phyloP scores from a whole-genome alignment of 2,888 invertebrate species.

The Uloborus plumipes region DNA sequence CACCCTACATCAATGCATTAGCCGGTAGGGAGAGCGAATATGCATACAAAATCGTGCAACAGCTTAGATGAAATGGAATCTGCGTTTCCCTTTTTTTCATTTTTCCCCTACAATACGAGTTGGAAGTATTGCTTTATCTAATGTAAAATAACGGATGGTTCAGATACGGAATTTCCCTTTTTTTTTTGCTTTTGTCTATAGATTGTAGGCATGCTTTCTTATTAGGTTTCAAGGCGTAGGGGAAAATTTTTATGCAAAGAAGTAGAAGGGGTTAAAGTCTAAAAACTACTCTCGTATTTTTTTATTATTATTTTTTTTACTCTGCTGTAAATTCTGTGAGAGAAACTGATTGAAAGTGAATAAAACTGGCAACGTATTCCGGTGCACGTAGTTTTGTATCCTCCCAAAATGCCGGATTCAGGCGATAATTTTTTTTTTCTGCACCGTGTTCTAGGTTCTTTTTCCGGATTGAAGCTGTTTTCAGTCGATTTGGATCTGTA shows the following conservation, averaged over 20 bases:
- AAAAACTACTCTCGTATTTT: constrained; percentile 43
- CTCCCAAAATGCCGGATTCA: constrained; percentile 40
- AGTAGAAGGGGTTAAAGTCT: constrained; percentile 57
- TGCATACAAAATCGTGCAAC: constrained; percentile 62
- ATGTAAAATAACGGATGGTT: constrained; percentile 59
- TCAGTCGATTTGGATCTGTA: neutral
- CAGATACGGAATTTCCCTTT: constrained; percentile 7
- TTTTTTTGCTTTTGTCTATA: constrained; percentile 31
- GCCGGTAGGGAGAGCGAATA: constrained; percentile 35
- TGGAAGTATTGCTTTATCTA: constrained; percentile 58
- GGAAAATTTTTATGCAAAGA: constrained; percentile 61
- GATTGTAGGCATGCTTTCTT: constrained; percentile 46
- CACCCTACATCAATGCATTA: constrained; percentile 45
- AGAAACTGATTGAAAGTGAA: constrained; percentile 51
- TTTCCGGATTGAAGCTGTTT: neutral
- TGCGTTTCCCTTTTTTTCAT: constrained; percentile 10
- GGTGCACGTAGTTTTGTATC: constrained; percentile 46
- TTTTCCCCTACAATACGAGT: constrained; percentile 26
- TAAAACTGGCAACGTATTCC: constrained; percentile 51
- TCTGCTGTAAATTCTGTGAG: neutral
- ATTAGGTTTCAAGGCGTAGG: constrained; percentile 50
- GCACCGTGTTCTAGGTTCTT: neutral
- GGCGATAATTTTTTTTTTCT: neutral
- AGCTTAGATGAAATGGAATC: constrained; percentile 60
- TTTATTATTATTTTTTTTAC: too few relatives aligned